Conservation (phyloP, 2,888 invertebrate species). For the Catocala sponsa region DNA sequence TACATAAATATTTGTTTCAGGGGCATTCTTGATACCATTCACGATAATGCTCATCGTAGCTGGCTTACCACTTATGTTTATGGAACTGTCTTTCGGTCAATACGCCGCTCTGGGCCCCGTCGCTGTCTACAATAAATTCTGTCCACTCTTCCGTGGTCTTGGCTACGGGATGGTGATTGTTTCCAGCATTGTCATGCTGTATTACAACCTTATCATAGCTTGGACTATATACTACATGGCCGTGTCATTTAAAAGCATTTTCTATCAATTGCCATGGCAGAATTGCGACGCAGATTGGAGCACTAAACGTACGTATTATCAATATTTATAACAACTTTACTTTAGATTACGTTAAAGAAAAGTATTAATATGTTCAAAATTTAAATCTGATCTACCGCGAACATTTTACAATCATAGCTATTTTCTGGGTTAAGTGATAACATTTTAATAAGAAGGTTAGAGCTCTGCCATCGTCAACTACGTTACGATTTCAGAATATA, state of each 20-base stretch:
- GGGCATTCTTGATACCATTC: conserved; percentile 95
- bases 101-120: conserved; percentile 93
- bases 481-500: too few relatives aligned
- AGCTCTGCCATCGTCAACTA: too few relatives aligned
- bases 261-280: conserved; percentile 91
- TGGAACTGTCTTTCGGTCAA: conserved; percentile 95
- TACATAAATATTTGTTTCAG: conserved; percentile 65
- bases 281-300: conserved; percentile 92
- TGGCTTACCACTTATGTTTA: conserved; percentile 94
- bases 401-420: too few relatives aligned
- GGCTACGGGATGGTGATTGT: conserved; percentile 93
- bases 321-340: background rate
- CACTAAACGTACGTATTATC: conserved; percentile 86
- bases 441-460: too few relatives aligned
- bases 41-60: conserved; percentile 93
- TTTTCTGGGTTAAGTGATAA: too few relatives aligned
- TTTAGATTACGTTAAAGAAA: too few relatives aligned
- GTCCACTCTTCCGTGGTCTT: conserved; percentile 92
- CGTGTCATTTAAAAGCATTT: conserved; percentile 89
- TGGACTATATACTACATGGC: conserved; percentile 93
- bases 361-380: too few relatives aligned
- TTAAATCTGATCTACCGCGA: too few relatives aligned
- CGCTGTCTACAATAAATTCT: conserved; percentile 93
- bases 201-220: conserved; percentile 93
- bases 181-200: conserved; percentile 92